Evolutionary conservation across 2,113 vertebrate species (phyloP), one percentile per base, ranked within the genome.

Genomic region (Tympanuchus pallidicinctus): DNA sequence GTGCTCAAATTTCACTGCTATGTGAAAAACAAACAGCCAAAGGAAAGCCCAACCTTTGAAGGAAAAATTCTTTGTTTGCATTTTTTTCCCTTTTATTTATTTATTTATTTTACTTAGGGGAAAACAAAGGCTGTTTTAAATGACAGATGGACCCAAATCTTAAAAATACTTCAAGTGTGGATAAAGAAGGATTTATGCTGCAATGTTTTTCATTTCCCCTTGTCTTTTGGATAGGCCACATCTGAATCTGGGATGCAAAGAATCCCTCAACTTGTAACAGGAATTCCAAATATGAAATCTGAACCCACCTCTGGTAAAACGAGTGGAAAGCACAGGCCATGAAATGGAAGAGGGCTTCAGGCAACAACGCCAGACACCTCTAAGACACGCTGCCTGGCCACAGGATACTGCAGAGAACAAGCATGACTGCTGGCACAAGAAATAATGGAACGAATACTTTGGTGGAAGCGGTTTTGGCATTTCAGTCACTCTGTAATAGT

Each of bases 271-370:
- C 42, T 92, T 92, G 63, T 82, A 94, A 50, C 61, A 92, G 81
- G 88, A 95, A 95, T 96, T 82, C 92, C 79, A 95, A 72, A 84
- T 89, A 88, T 91, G 94, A 93, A 85, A 86, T 67, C 78, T 82
- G 78, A 88, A 82, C 22, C 52, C 75, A 89, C n/a, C 83, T 94
- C 83, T 83, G 69, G 76, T 92, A 74, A 75, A 93, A 90, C 0
- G 13, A 91, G 74, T 45, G 65, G 85, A 88, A 94, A 91, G 77
- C 82, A 82, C 36, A 87, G 88, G 81, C 83, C 75, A 61, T 64
- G 90, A 84, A 94, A 76, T 28, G 48, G 88, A 94, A 83, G 82
- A 74, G 72, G 60, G 74, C 92, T 91, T 73, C 79, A 67, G 69
- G 72, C 75, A 87, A 82, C 78, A 90, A 2, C 60, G 92, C 27